Conservation (phyloP, 2,888 invertebrate genomes). For the Phalangium opilio region DNA sequence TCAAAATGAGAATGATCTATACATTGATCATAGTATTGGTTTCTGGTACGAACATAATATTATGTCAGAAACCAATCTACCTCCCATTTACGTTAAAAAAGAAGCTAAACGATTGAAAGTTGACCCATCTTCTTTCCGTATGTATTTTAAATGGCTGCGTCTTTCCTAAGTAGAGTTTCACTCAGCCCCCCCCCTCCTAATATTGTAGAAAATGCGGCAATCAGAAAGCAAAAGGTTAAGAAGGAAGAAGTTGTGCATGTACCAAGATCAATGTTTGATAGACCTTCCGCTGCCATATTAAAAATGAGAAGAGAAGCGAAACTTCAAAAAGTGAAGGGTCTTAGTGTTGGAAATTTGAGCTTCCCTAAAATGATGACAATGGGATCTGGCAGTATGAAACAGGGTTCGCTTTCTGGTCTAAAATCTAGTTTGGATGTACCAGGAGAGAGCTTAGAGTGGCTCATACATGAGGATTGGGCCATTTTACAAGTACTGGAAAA, state of each 20-base stretch:
- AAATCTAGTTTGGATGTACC: constrained; percentile 16
- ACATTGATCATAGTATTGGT: constrained; percentile 67
- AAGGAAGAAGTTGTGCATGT: constrained; percentile 60
- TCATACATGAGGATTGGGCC: constrained; percentile 36
- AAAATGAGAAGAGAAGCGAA: constrained; percentile 63
- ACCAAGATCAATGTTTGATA: constrained; percentile 65
- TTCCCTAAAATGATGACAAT: not conserved
- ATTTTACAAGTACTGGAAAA: constrained; percentile 35
- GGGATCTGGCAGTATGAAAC: constrained; percentile 10
- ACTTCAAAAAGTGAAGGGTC: constrained; percentile 45
- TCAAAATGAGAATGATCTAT: constrained; percentile 76
- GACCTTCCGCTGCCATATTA: constrained; percentile 53
- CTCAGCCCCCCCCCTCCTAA: not conserved
- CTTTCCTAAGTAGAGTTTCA: not conserved
- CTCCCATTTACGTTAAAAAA: constrained; percentile 61
- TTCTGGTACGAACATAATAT: constrained; percentile 60
- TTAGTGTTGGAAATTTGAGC: constrained; percentile 9
- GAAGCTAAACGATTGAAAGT: constrained; percentile 47
- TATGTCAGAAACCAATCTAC: constrained; percentile 63
- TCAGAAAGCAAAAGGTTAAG: constrained; percentile 34
- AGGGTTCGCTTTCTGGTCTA: constrained; percentile 7
- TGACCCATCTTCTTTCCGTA: constrained; percentile 21
- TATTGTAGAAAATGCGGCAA: constrained; percentile 16
- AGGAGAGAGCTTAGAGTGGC: constrained; percentile 27
- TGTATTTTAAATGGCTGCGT: not conserved